Conservation (phyloP, 1,140 invertebrate species). For the Aphaenogaster ashmeadi region DNA sequence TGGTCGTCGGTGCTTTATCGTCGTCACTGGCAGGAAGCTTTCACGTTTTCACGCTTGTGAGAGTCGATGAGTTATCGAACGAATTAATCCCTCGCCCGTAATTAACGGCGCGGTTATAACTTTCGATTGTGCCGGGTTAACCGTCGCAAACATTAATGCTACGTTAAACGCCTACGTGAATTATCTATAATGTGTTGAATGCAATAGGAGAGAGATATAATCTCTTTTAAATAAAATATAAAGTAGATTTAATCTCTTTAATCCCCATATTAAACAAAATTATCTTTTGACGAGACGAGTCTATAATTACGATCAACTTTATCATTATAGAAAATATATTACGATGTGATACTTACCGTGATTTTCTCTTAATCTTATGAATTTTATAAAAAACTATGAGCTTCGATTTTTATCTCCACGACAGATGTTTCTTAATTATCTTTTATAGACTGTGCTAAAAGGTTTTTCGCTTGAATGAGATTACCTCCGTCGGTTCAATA, state of each 20-base stretch:
- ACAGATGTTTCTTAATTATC: not conserved
- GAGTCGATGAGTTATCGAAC: conserved; percentile 53
- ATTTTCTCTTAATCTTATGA: not conserved
- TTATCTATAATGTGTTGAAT: conserved; percentile 1
- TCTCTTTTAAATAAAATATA: conserved; percentile 10
- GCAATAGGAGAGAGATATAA: not conserved
- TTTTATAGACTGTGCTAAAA: not conserved
- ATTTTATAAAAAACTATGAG: not conserved
- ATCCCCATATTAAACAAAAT: not conserved
- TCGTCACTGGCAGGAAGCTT: conserved; percentile 57
- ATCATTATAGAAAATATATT: not conserved
- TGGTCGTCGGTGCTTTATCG: conserved; percentile 54
- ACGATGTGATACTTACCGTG: not conserved
- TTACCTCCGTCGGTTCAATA: not conserved
- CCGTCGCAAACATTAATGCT: not conserved
- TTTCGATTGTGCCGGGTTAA: conserved; percentile 34
- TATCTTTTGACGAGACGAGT: not conserved
- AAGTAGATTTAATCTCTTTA: not conserved
- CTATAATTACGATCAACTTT: not conserved
- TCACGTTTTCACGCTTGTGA: conserved; percentile 68
- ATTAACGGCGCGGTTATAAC: conserved; percentile 48
- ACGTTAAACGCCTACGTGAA: not conserved
- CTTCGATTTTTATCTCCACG: not conserved
- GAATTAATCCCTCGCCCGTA: conserved; percentile 44
- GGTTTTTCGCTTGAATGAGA: not conserved